Evolutionary conservation across 2,113 vertebrate genomes (phyloP).

Genomic region (Raja brachyura): DNA sequence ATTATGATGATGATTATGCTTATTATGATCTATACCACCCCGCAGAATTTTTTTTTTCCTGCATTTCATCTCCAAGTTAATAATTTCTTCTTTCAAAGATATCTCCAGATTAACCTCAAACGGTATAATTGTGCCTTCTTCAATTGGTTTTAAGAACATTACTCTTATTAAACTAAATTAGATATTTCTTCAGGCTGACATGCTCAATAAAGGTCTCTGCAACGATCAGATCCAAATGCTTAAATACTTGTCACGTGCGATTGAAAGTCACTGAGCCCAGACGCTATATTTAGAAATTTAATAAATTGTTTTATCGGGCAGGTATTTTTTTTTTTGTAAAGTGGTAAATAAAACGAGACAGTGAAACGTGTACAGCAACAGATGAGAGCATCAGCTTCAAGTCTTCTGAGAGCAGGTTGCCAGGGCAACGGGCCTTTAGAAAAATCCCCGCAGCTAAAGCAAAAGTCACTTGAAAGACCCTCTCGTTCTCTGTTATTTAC

Average conservation of each 20-base stretch:
- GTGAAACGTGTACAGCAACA: not conserved
- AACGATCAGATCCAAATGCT: not conserved
- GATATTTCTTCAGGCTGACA: not conserved
- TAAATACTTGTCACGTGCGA: not conserved
- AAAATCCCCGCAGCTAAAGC: not conserved
- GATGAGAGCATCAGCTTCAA: constrained; percentile 24
- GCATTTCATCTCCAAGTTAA: not conserved
- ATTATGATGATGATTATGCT: too few species aligned
- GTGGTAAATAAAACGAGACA: constrained; percentile 20
- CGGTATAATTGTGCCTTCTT: not conserved
- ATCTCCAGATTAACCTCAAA: not conserved
- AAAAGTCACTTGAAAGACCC: constrained; percentile 40
- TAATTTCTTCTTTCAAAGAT: not conserved
- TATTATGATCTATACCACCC: too few species aligned
- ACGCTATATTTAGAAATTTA: constrained; percentile 20
- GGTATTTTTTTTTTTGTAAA: not conserved
- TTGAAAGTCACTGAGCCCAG: not conserved
- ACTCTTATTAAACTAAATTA: not conserved
- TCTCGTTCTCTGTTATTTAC: constrained; percentile 37
- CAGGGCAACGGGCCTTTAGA: not conserved
- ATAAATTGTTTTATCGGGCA: constrained; percentile 21
- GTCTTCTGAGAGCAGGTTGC: constrained; percentile 34
- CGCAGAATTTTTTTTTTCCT: too few species aligned
- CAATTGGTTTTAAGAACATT: not conserved
- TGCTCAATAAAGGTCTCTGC: not conserved